phyloP scores from a whole-genome alignment of 2,888 invertebrate species.

The Apamea anceps region DNA sequence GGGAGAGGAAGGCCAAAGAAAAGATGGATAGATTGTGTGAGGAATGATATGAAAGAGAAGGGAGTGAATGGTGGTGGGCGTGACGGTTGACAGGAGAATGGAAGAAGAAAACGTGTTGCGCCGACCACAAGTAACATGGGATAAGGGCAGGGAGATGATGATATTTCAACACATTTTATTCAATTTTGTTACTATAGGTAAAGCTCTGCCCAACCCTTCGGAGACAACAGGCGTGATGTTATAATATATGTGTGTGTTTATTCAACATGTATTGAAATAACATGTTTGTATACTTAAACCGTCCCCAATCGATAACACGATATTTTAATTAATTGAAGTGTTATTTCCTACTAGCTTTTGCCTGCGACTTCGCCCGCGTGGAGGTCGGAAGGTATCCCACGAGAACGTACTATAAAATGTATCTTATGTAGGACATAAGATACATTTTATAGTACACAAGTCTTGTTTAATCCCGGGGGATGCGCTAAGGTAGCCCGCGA shows the following conservation, averaged over 20 bases:
- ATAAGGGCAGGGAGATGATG: no score
- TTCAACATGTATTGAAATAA: neutral
- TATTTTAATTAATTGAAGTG: constrained; percentile 2
- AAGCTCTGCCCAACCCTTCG: neutral
- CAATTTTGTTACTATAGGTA: neutral
- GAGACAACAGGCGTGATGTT: neutral
- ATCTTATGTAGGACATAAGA: no score
- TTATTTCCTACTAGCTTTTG: neutral
- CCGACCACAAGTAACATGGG: no score
- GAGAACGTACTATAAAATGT: neutral
- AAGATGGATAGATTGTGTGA: no score
- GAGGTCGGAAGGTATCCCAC: neutral
- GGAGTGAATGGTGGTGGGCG: no score
- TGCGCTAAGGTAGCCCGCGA: no score
- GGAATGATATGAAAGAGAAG: no score
- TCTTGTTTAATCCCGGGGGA: no score
- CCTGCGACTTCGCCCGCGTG: neutral
- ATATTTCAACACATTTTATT: constrained; percentile 28
- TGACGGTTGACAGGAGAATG: no score
- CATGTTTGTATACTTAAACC: neutral
- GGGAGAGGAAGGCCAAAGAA: no score
- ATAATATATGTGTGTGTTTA: neutral
- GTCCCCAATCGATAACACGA: constrained; percentile 11
- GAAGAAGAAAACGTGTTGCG: no score
- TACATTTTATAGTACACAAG: no score